Evolutionary conservation across 2,888 invertebrate genomes (phyloP).

Genomic region (Geophilus truncorum): DNA sequence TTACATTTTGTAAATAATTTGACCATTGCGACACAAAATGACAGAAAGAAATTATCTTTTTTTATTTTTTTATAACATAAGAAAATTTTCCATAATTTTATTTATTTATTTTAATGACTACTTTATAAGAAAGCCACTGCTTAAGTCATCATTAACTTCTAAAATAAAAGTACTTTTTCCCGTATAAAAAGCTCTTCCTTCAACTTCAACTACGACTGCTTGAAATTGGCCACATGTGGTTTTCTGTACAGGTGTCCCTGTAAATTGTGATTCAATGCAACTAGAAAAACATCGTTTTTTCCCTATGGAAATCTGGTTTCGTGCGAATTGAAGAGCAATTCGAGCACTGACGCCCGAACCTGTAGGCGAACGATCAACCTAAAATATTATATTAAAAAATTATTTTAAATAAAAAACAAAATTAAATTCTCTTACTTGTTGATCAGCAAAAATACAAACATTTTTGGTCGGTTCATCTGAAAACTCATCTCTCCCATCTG

Average conservation of each 20-base stretch:
- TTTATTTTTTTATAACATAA: no score
- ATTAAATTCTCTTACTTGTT: conserved; percentile 42
- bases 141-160: conserved; percentile 45
- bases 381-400: conserved; percentile 32
- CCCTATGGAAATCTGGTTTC: conserved; percentile 41
- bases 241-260: conserved; percentile 37
- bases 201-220: conserved; percentile 48
- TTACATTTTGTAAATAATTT: no score
- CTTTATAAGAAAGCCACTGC: conserved; percentile 44
- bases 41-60: no score
- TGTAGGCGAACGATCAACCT: conserved; percentile 49
- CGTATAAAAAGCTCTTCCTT: conserved; percentile 42
- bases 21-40: not conserved
- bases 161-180: conserved; percentile 42
- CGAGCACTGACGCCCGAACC: conserved; percentile 49
- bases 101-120: no score
- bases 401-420: not conserved
- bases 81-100: no score
- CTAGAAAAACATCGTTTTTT: conserved; percentile 43
- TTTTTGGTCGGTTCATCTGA: conserved; percentile 41
- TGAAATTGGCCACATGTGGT: conserved; percentile 35
- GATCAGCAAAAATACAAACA: conserved; percentile 48
- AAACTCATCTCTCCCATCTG: conserved; percentile 45
- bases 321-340: conserved; percentile 45
- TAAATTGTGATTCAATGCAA: conserved; percentile 42